phyloP scores from a whole-genome alignment of 2,888 invertebrate species.

The Sarcophaga carnaria region DNA sequence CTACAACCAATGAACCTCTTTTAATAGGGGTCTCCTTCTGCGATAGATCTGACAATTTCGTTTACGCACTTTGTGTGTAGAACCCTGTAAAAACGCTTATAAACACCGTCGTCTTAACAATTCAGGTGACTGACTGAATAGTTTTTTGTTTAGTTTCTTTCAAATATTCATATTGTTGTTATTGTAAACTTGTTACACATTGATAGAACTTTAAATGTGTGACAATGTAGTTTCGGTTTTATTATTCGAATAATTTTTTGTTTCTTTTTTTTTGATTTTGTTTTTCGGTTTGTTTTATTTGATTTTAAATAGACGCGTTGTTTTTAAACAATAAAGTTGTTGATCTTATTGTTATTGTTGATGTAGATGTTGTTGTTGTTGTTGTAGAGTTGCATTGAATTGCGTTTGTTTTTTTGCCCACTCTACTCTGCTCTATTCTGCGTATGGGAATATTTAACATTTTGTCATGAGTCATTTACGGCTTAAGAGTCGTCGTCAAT shows the following conservation, averaged over 20 bases:
- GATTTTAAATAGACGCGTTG: slow-evolving; percentile 60
- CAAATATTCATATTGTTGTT: slow-evolving; percentile 1
- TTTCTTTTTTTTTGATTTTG: slow-evolving; percentile 1
- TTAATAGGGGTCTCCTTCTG: too few species aligned
- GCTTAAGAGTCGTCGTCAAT: slow-evolving; percentile 34
- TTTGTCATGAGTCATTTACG: slow-evolving; percentile 64
- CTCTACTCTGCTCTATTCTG: slow-evolving; percentile 5
- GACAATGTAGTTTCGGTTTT: slow-evolving; percentile 35
- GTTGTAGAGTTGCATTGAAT: slow-evolving; percentile 5
- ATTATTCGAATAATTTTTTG: slow-evolving; percentile 31
- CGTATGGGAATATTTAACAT: slow-evolving; percentile 64
- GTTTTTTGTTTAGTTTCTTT: background rate
- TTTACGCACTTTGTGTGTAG: background rate
- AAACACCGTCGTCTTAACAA: slow-evolving; percentile 24
- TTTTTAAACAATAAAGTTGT: slow-evolving; percentile 12
- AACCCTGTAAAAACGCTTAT: background rate
- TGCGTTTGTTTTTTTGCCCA: slow-evolving; percentile 20
- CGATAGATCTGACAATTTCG: too few species aligned
- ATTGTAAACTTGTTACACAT: slow-evolving; percentile 37
- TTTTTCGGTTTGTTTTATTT: slow-evolving; percentile 47
- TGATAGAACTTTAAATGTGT: slow-evolving; percentile 33
- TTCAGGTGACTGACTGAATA: slow-evolving; percentile 19
- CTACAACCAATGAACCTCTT: too few species aligned
- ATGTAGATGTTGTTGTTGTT: slow-evolving; percentile 1
- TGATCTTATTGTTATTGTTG: background rate